A percentile compares a stretch with the other conserved stretches of the same genome.
phyloP scores from a whole-genome alignment of 2,113 vertebrate species.

The Oryzias curvinotus region DNA sequence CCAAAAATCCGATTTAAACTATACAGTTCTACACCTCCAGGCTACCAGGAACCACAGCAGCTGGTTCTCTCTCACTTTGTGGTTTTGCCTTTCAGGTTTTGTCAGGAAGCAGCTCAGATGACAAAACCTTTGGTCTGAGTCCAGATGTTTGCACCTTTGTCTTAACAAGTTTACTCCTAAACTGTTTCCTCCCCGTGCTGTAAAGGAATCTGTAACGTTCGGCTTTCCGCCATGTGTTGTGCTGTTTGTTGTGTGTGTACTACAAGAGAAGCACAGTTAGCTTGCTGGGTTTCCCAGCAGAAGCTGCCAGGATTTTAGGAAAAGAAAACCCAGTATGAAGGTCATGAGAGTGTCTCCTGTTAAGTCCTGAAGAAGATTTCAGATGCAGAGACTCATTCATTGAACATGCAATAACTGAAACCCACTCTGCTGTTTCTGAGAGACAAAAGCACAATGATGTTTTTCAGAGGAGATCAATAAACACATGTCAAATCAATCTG shows the following conservation, averaged over 20 bases:
- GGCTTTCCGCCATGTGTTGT: slow-evolving; percentile 82
- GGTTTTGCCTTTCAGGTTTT: slow-evolving; percentile 5
- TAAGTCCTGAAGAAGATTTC: too few relatives aligned
- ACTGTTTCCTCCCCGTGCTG: slow-evolving; percentile 11
- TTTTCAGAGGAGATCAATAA: too few relatives aligned
- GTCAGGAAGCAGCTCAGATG: slow-evolving; percentile 1
- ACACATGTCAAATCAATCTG: too few relatives aligned
- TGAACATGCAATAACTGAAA: too few relatives aligned
- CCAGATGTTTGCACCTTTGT: neutral
- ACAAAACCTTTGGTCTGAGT: neutral
- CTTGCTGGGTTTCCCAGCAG: slow-evolving; percentile 69
- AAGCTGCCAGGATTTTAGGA: neutral
- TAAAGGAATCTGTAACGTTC: slow-evolving; percentile 17
- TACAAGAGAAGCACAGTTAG: slow-evolving; percentile 83
- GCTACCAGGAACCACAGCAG: too few relatives aligned
- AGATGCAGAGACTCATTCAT: too few relatives aligned
- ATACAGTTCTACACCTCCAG: too few relatives aligned
- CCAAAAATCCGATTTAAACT: too few relatives aligned
- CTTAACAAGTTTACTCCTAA: neutral
- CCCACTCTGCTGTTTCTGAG: too few relatives aligned
- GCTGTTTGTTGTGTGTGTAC: slow-evolving; percentile 85
- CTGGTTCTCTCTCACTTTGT: neutral
- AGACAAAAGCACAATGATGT: too few relatives aligned
- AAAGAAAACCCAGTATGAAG: too few relatives aligned
- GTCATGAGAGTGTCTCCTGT: too few relatives aligned